These are phyloP conservation scores for Coracopsis vasa DNA, from an alignment of 2,113 vertebrate species.

Conservation along the genomic window DNA sequence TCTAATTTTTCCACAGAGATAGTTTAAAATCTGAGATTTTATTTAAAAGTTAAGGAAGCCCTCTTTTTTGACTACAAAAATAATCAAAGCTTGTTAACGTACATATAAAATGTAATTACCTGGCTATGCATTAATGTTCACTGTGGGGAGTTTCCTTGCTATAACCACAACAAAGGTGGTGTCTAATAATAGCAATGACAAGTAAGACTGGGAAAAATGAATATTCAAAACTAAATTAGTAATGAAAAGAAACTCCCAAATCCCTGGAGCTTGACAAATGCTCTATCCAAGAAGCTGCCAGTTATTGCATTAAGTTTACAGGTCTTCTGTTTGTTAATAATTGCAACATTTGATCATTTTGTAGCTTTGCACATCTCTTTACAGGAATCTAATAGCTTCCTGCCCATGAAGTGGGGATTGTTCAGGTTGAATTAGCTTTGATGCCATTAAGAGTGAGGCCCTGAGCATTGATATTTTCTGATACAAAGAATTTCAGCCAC, in stretches of 20 bases:
- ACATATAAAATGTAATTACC: slow-evolving; percentile 18
- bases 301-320: background rate
- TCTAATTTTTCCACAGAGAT: background rate
- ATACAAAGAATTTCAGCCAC: slow-evolving; percentile 7
- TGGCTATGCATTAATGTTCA: slow-evolving; percentile 19
- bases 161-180: background rate
- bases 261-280: background rate
- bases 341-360: background rate
- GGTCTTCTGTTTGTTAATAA: background rate
- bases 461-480: background rate
- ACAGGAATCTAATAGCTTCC: background rate
- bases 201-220: background rate
- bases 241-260: background rate
- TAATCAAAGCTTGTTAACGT: slow-evolving; percentile 32
- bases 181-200: background rate
- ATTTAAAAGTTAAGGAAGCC: background rate
- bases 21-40: background rate
- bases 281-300: background rate
- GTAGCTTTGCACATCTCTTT: background rate
- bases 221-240: background rate
- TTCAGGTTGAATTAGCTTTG: background rate
- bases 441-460: background rate
- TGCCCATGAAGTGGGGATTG: background rate
- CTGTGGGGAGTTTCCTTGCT: slow-evolving; percentile 16
- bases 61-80: slow-evolving; percentile 1